Evolutionary conservation across 1,140 invertebrate genomes (phyloP).

Genomic region (Sipha flava): DNA sequence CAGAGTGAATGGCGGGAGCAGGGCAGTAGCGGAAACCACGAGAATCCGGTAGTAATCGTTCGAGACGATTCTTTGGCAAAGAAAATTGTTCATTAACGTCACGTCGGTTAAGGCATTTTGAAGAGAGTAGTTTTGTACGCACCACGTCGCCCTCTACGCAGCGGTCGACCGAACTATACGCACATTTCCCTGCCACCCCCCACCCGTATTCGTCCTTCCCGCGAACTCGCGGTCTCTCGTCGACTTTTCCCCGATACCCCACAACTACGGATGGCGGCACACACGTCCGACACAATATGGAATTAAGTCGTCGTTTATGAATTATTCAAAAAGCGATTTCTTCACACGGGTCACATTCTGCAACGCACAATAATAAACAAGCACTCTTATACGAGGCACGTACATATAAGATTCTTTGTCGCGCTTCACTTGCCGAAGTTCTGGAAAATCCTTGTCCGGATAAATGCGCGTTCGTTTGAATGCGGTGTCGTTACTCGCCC

Average conservation of each 20-base stretch:
- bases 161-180: too few species aligned
- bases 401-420: too few species aligned
- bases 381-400: too few species aligned
- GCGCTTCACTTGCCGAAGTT: too few species aligned
- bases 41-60: neutral
- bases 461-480: too few species aligned
- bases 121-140: too few species aligned
- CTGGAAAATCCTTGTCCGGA: too few species aligned
- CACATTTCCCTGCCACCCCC: neutral
- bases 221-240: neutral
- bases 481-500: too few species aligned
- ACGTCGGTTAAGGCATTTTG: slow-evolving; percentile 19
- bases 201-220: neutral
- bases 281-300: neutral
- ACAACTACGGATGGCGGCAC: neutral
- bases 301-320: slow-evolving; percentile 10
- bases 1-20: neutral
- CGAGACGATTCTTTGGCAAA: neutral
- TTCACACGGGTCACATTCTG: neutral
- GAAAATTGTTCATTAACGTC: slow-evolving; percentile 30
- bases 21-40: neutral
- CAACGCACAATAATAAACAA: too few species aligned
- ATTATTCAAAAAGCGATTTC: slow-evolving; percentile 29
- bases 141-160: too few species aligned
- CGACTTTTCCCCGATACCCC: neutral